phyloP scores from a whole-genome alignment of 2,888 invertebrate genomes.

The Urechis unicinctus region DNA sequence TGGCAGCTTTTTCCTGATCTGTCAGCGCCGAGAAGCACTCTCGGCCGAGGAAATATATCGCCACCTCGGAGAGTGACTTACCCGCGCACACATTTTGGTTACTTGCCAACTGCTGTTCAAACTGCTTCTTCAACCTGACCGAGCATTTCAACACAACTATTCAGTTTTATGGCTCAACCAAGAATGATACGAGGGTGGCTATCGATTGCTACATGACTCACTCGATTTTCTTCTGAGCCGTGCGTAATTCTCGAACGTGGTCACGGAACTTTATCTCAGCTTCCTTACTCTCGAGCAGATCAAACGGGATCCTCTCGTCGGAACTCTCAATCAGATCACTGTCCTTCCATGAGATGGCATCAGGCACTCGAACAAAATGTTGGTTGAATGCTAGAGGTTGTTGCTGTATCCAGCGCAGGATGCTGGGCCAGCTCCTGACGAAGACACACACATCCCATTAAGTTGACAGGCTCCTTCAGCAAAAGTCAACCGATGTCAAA shows the following conservation, averaged over 20 bases:
- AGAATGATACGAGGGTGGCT: not conserved
- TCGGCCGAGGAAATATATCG: constrained; percentile 79
- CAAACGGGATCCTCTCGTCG: constrained; percentile 80
- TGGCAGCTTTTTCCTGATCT: constrained; percentile 81
- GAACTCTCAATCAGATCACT: constrained; percentile 61
- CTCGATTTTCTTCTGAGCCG: constrained; percentile 87
- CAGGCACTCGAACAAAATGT: constrained; percentile 76
- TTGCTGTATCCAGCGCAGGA: constrained; percentile 75
- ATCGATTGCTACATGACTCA: constrained; percentile 55
- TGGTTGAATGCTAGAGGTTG: constrained; percentile 91
- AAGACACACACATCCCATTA: too few species aligned
- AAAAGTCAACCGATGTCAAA: not conserved
- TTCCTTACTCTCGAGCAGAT: constrained; percentile 82
- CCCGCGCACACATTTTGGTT: constrained; percentile 93
- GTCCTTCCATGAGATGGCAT: constrained; percentile 72
- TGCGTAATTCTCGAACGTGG: constrained; percentile 82
- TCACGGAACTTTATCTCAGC: constrained; percentile 88
- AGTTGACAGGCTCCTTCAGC: too few species aligned
- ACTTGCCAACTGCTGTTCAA: constrained; percentile 85
- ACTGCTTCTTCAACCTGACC: constrained; percentile 83
- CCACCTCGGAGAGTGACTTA: constrained; percentile 82
- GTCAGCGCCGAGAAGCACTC: constrained; percentile 89
- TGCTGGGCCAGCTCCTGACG: constrained; percentile 78
- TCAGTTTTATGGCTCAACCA: not conserved
- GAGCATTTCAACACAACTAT: not conserved